Evolutionary conservation across 2,888 invertebrate species (phyloP), one percentile per base, ranked within the genome.

Genomic region (Embidobia sp.): DNA sequence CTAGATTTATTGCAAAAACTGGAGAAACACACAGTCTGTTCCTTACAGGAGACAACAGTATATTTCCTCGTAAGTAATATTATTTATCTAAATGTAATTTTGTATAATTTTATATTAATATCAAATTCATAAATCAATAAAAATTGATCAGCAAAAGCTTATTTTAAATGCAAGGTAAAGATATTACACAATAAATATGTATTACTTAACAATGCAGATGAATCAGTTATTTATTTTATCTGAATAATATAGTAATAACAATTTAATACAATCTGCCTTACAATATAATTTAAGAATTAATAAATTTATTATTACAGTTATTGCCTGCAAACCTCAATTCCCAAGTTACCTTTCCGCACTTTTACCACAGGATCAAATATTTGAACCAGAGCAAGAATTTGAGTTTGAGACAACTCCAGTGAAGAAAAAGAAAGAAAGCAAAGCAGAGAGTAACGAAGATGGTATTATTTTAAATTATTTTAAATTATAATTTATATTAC

Each of bases 1-100:
- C 98, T 0, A 95, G 96, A 86, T 98, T 98, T 90, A 92, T 98
- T 69, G 96, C 98, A 0, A 97, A 97, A 91, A 98, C 98, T 1
- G 95, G 96, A n/a, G 94, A 95, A 82, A 97, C 96, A 0, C 96
- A 98, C 84, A 96, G 95, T 86, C 91, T 98, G 19, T 98, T 98
- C 88, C 94, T 96, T 80, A 95, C 95, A 61, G 97, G 97, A 83
- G 97, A 98, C 84, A 94, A 95, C 80, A 94, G 94, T 87, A 94
- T 95, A 83, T 98, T 95, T 91, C 97, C 97, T 79, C 91, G 97
- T 97, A 92, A 92, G 93, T 91, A 79, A n/a, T n/a, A n/a, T n/a
- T n/a, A n/a, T n/a, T n/a, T n/a, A n/a, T n/a, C n/a, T n/a, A n/a
- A n/a, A n/a, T n/a, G n/a, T n/a, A n/a, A n/a, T n/a, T n/a, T n/a